phyloP scores from a whole-genome alignment of 2,888 invertebrate genomes.

The Campoplex capitator region DNA sequence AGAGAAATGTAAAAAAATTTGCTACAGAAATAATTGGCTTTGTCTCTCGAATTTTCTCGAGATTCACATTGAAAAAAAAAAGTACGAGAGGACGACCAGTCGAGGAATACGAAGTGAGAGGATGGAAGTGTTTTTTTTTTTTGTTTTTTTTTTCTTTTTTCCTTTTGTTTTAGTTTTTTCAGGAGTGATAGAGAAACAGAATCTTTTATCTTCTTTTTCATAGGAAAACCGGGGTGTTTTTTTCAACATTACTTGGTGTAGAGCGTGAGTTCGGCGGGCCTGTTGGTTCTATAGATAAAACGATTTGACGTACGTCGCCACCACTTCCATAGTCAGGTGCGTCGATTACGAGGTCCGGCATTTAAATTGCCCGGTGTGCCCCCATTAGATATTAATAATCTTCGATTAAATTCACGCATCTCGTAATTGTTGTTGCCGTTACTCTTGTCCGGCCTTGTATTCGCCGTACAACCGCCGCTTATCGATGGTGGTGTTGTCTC shows the following conservation, averaged over 20 bases:
- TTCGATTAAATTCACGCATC: conserved; percentile 89
- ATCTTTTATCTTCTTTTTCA: conserved; percentile 3
- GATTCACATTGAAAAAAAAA: not conserved
- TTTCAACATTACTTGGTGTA: conserved; percentile 66
- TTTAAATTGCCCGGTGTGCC: conserved; percentile 85
- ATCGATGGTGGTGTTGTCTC: conserved; percentile 84
- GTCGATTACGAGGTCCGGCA: conserved; percentile 82
- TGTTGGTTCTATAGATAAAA: conserved; percentile 81
- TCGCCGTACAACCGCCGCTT: conserved; percentile 75
- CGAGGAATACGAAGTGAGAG: not conserved
- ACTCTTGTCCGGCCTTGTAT: conserved; percentile 86
- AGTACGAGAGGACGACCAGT: not conserved
- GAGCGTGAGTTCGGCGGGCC: conserved; percentile 78
- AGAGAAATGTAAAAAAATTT: not conserved
- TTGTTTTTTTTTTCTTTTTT: not conserved
- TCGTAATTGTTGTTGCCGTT: conserved; percentile 93
- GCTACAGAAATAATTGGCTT: not conserved
- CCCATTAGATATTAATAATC: conserved; percentile 81
- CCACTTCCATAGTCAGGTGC: conserved; percentile 84
- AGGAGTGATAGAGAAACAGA: not conserved
- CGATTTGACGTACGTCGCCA: conserved; percentile 82
- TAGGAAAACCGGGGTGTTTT: conserved; percentile 23
- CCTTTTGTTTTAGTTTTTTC: not conserved
- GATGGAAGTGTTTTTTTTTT: not conserved
- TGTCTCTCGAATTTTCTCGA: not conserved